Evolutionary conservation across 2,797 vertebrate species (phyloP), one percentile per base, ranked within the genome.

Genomic region (Pampus argenteus): DNA sequence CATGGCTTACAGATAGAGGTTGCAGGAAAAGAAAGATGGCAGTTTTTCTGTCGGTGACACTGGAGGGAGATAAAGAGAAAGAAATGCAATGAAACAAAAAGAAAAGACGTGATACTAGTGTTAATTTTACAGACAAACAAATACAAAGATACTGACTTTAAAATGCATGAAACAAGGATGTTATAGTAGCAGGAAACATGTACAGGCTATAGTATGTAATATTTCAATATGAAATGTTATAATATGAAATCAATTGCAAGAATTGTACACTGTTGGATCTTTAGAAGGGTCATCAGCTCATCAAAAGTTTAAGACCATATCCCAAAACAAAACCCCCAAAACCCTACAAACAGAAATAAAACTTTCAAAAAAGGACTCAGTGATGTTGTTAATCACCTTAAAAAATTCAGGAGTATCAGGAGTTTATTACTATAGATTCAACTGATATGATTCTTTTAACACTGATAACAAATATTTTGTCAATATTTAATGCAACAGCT

Each of bases 1-100:
- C 22, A 25, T 31, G 42, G 13, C 59, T 14, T 47, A 63, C 13
- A 58, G 44, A 68, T 42, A 68, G 17, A 4, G 20, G 23, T 15
- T 23, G 17, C n/a, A 56, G 23, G 7, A 61, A 61, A 17, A 23
- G 10, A 14, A 10, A 13, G 23, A 61, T 28, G 20, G 42, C 11
- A 22, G 60, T 22, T 29, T 29, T 15, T 65, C 4, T 57, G 49
- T 22, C 56, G 65, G 26, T 56, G 40, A 49, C 44, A 70, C 20
- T 59, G 45, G 0, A 61, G 2, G 63, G 15, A 64, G 4, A 40
- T 38, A 6, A 44, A 50, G 26, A 57, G n/a, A 17, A 48, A 55
- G 40, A 9, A 17, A 3, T 6, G 6, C 4, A 6, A 0, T 2
- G 10, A 60, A 29, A 29, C 25, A 15, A 61, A 28, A 6, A 22